phyloP scores from a whole-genome alignment of 2,888 invertebrate genomes.

The Amblyteles armatorius region DNA sequence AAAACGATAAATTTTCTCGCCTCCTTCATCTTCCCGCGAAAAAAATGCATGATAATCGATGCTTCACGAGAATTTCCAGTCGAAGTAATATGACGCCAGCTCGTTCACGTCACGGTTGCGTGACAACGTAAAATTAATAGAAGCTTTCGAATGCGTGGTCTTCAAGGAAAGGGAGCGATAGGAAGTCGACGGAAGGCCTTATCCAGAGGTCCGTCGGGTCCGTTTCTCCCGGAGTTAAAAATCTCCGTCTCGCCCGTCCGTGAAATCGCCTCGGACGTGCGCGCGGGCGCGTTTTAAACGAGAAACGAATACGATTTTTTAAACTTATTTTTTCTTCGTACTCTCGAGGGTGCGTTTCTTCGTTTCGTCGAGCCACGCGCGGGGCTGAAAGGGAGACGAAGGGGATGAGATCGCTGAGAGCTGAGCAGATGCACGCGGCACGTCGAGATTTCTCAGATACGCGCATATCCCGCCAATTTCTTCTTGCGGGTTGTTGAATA shows the following conservation, averaged over 20 bases:
- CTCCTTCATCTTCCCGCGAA: constrained; percentile 42
- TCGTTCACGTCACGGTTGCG: neutral
- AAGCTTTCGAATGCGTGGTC: neutral
- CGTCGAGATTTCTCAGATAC: constrained; percentile 71
- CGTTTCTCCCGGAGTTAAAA: constrained; percentile 3
- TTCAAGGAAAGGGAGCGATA: constrained; percentile 1
- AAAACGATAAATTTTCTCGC: constrained; percentile 11
- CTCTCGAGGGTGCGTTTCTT: constrained; percentile 33
- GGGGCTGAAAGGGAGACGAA: constrained; percentile 21
- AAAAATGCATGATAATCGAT: constrained; percentile 38
- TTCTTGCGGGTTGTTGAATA: constrained; percentile 78
- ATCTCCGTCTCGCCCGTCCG: neutral
- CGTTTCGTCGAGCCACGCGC: constrained; percentile 34
- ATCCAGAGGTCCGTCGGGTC: neutral
- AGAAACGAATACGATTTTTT: constrained; percentile 40
- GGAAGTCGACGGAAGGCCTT: constrained; percentile 14
- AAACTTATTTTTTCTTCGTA: too few relatives aligned
- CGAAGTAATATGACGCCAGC: constrained; percentile 2
- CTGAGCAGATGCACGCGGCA: constrained; percentile 50
- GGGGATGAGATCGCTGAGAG: constrained; percentile 13
- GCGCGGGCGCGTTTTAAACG: constrained; percentile 38
- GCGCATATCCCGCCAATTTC: constrained; percentile 82
- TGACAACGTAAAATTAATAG: constrained; percentile 42
- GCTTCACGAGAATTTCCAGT: constrained; percentile 43
- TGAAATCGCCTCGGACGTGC: constrained; percentile 20